phyloP scores from a whole-genome alignment of 2,888 invertebrate species.

The Melipona bicolor region DNA sequence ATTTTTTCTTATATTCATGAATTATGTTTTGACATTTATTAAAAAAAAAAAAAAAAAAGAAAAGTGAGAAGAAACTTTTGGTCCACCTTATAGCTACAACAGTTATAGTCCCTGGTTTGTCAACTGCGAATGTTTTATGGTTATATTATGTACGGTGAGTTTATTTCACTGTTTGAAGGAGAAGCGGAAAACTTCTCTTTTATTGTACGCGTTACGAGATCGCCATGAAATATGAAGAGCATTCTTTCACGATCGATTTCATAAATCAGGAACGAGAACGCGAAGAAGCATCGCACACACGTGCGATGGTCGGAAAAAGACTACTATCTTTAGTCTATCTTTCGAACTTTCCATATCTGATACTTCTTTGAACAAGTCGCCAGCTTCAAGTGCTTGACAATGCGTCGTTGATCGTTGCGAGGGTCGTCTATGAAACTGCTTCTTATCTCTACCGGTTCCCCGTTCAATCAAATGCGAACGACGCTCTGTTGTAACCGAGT shows the following conservation, averaged over 20 bases:
- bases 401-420: background rate
- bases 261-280: background rate
- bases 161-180: background rate
- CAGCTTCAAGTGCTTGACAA: background rate
- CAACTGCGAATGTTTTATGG: no score
- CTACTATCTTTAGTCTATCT: background rate
- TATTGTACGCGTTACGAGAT: background rate
- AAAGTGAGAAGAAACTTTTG: no score
- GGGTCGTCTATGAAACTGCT: background rate
- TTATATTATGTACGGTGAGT: background rate
- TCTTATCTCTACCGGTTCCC: background rate
- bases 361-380: background rate
- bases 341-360: conserved; percentile 6
- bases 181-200: background rate
- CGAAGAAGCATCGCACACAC: background rate
- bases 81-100: no score
- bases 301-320: background rate
- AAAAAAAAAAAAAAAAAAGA: no score
- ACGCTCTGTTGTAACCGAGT: background rate
- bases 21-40: no score
- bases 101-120: no score
- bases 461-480: background rate
- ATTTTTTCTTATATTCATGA: no score
- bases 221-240: background rate
- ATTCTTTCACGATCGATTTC: conserved; percentile 10